These are phyloP conservation scores for Aromia moschata DNA, from an alignment of 2,888 invertebrate genomes.

Conservation along the genomic window DNA sequence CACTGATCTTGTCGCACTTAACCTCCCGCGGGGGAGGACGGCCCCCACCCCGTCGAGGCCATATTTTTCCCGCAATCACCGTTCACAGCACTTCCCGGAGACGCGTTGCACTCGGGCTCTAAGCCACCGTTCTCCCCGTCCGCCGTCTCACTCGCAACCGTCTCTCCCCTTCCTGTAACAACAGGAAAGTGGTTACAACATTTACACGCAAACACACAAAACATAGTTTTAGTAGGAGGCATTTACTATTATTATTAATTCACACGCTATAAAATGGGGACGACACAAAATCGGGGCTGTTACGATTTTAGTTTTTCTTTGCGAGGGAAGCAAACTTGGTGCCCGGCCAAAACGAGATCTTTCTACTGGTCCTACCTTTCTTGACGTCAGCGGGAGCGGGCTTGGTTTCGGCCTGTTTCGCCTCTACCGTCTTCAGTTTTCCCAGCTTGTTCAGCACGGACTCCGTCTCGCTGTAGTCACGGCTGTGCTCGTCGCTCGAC, in stretches of 20 bases:
- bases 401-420: slow-evolving; percentile 16
- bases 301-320: slow-evolving; percentile 44
- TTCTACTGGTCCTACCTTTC: slow-evolving; percentile 77
- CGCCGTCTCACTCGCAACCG: slow-evolving; percentile 35
- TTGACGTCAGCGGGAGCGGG: slow-evolving; percentile 26
- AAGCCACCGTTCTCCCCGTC: slow-evolving; percentile 10
- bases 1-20: slow-evolving; percentile 33
- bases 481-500: slow-evolving; percentile 58
- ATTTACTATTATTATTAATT: slow-evolving; percentile 33
- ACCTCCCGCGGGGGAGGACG: slow-evolving; percentile 70
- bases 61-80: slow-evolving; percentile 46
- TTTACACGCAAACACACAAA: slow-evolving; percentile 41
- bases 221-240: slow-evolving; percentile 41
- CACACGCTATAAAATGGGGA: slow-evolving; percentile 45
- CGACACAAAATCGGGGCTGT: slow-evolving; percentile 43
- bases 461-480: slow-evolving; percentile 62
- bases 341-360: slow-evolving; percentile 79
- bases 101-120: slow-evolving; percentile 29
- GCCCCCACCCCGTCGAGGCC: slow-evolving; percentile 71
- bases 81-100: slow-evolving; percentile 36
- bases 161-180: slow-evolving; percentile 54
- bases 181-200: slow-evolving; percentile 46
- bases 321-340: slow-evolving; percentile 67
- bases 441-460: slow-evolving; percentile 58
- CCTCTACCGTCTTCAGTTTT: slow-evolving; percentile 52